phyloP scores from a whole-genome alignment of 2,888 invertebrate species.

The Polydrusus cervinus region DNA sequence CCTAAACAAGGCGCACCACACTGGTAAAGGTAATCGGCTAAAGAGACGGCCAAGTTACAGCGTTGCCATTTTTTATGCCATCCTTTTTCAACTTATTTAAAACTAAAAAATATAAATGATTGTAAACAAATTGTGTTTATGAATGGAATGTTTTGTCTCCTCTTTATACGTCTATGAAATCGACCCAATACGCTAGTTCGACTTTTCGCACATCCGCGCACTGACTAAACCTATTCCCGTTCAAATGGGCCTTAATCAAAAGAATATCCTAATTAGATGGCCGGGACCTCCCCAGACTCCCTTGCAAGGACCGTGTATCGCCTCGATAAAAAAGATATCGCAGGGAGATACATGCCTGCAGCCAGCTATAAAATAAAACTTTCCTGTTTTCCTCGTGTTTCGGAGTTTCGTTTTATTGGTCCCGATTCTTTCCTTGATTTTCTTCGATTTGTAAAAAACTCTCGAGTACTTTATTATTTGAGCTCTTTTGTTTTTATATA shows the following conservation, averaged over 20 bases:
- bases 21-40: no score
- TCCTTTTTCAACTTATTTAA: no score
- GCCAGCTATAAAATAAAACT: conserved; percentile 53
- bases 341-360: conserved; percentile 51
- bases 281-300: conserved; percentile 53
- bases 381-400: conserved; percentile 48
- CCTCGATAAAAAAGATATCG: conserved; percentile 57
- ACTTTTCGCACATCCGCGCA: conserved; percentile 21
- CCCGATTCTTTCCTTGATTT: conserved; percentile 47
- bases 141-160: no score
- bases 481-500: no score
- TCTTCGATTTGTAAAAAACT: conserved; percentile 36
- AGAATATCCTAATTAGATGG: conserved; percentile 66
- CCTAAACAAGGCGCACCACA: no score
- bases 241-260: conserved; percentile 56
- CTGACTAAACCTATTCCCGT: conserved; percentile 46
- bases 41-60: no score
- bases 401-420: conserved; percentile 48
- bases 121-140: no score
- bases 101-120: no score
- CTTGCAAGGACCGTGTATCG: conserved; percentile 53
- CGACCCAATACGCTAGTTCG: no score
- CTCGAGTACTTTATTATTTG: conserved; percentile 19
- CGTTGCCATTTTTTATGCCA: no score
- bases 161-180: no score